Conservation (phyloP, 2,113 vertebrate genomes). For the Trematomus loennbergii region DNA sequence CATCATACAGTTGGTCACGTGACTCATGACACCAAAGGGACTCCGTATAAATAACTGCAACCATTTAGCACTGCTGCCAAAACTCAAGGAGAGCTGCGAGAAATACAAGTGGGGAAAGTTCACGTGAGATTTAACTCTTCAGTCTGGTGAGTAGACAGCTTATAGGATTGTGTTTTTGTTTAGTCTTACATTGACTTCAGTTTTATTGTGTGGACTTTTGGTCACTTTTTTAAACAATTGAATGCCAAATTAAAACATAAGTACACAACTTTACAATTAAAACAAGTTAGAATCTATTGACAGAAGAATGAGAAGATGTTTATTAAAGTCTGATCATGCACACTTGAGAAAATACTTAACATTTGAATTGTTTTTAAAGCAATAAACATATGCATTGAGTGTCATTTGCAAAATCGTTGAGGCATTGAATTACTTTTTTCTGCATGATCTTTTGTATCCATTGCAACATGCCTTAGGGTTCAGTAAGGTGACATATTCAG, state of each 20-base stretch:
- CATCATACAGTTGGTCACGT: conserved; percentile 52
- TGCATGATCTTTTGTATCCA: too few relatives aligned
- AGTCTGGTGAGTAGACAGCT: conserved; percentile 63
- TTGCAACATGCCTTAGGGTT: too few relatives aligned
- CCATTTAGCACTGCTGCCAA: conserved; percentile 28
- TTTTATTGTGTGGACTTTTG: not conserved
- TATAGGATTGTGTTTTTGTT: not conserved
- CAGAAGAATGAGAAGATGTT: too few relatives aligned
- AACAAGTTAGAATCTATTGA: too few relatives aligned
- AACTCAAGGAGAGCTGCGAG: conserved; percentile 39
- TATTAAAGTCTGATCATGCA: too few relatives aligned
- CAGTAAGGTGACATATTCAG: too few relatives aligned
- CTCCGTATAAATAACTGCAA: conserved; percentile 71
- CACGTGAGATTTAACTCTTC: conserved; percentile 16
- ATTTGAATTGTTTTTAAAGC: too few relatives aligned
- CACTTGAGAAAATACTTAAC: too few relatives aligned
- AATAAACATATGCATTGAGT: too few relatives aligned
- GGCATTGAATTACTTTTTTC: too few relatives aligned
- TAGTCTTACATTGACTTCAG: not conserved
- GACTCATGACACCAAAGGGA: conserved; percentile 48
- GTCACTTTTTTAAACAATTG: conserved; percentile 8
- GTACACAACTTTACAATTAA: not conserved
- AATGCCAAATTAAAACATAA: not conserved
- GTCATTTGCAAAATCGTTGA: too few relatives aligned
- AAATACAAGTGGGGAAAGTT: not conserved